phyloP scores from a whole-genome alignment of 1,140 invertebrate genomes.

The Cotesia typhae region DNA sequence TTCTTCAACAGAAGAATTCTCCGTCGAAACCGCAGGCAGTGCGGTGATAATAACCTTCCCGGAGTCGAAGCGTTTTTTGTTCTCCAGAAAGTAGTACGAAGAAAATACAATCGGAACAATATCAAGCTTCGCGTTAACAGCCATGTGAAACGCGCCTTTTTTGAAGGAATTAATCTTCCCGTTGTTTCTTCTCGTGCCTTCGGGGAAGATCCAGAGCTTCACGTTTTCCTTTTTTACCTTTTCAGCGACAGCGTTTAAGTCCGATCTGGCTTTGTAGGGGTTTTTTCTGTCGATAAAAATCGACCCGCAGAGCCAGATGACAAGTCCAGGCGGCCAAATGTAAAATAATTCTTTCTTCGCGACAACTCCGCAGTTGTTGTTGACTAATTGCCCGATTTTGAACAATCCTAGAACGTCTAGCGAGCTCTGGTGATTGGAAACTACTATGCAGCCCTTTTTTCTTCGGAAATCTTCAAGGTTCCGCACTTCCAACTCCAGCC shows the following conservation, averaged over 20 bases:
- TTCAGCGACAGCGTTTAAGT: constrained; percentile 80
- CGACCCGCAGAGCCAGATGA: constrained; percentile 86
- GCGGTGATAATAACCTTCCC: constrained; percentile 64
- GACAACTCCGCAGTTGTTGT: constrained; percentile 80
- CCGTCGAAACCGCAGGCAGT: no score
- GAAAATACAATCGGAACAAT: constrained; percentile 91
- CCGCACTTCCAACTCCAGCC: constrained; percentile 81
- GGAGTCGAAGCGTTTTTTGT: constrained; percentile 79
- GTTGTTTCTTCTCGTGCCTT: constrained; percentile 78
- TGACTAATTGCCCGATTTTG: constrained; percentile 88
- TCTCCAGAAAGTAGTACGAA: constrained; percentile 86
- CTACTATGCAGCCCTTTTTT: constrained; percentile 81
- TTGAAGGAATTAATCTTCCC: constrained; percentile 84
- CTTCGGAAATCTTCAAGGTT: constrained; percentile 80
- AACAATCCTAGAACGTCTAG: constrained; percentile 85
- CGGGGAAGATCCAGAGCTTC: constrained; percentile 75
- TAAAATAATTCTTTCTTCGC: constrained; percentile 91
- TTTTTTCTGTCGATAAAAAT: constrained; percentile 91
- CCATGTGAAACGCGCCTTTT: constrained; percentile 94
- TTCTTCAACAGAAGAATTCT: no score
- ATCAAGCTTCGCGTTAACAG: constrained; percentile 86
- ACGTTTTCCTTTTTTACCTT: constrained; percentile 77
- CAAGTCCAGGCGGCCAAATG: constrained; percentile 88
- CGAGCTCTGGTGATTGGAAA: constrained; percentile 88
- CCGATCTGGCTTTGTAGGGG: constrained; percentile 79